A percentile compares a stretch with the other conserved stretches of the same genome.
These are phyloP conservation scores for Nipponacmea schrenckii DNA, from an alignment of 2,888 invertebrate species.

Conservation along the genomic window DNA sequence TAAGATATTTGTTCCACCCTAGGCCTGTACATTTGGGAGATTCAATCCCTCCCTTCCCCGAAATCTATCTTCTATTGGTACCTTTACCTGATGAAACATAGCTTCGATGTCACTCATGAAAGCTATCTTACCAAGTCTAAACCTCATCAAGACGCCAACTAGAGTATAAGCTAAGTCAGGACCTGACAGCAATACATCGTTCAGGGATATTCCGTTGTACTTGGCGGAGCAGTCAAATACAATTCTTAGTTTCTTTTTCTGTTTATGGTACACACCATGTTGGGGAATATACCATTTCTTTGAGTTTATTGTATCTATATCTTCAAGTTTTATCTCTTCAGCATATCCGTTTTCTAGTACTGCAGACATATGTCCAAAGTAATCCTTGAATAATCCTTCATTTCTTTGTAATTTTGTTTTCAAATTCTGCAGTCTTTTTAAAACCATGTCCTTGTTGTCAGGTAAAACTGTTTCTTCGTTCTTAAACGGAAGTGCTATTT, in stretches of 20 bases:
- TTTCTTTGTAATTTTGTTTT: constrained; percentile 17
- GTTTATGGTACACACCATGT: constrained; percentile 9
- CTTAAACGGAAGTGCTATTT: no score
- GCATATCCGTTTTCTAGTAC: constrained; percentile 26
- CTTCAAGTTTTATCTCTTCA: constrained; percentile 16
- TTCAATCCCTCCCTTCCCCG: constrained; percentile 24
- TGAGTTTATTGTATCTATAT: no score
- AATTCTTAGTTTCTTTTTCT: constrained; percentile 15
- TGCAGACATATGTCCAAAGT: constrained; percentile 16
- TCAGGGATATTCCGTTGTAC: constrained; percentile 16
- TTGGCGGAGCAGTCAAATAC: constrained; percentile 16
- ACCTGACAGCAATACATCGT: constrained; percentile 16
- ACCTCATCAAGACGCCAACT: constrained; percentile 9
- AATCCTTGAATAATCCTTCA: constrained; percentile 8
- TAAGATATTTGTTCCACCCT: no score
- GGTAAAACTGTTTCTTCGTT: no score
- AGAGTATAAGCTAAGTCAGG: constrained; percentile 17
- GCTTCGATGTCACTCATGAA: constrained; percentile 23
- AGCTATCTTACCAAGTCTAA: constrained; percentile 13
- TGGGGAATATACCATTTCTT: no score
- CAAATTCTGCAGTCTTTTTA: constrained; percentile 18
- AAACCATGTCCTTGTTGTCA: no score
- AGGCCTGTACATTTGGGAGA: no score
- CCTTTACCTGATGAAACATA: constrained; percentile 24
- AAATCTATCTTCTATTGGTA: constrained; percentile 11